Base-by-base conservation (phyloP, 1,140 invertebrate species). In the Mactra quadrangularis region DNA sequence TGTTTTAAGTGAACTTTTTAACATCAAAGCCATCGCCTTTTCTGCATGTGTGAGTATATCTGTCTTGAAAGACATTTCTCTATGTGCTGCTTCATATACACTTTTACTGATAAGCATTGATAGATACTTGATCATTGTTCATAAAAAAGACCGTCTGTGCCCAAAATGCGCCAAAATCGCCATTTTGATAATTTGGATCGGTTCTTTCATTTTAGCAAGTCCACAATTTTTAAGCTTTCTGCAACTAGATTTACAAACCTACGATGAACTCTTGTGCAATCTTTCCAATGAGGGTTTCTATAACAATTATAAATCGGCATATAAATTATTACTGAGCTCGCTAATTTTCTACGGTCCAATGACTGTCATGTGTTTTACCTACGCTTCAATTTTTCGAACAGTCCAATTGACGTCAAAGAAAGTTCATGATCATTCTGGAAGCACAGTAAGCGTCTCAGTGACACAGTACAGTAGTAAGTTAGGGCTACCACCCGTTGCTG, bases 391-490 rank as follows among this genome's bases (percentile, higher is more conserved):
- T 33, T 75, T 74, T 13, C 27, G 68, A 66, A 71, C 79, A 19
- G 79, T 82, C 17, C 68, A 75, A 27, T 38, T 41, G 35, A 64
- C 59, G 3, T 74, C 68, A 13, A 82, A 75, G 50, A 52, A 45
- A 9, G 35, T 82, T 11, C 79, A 82, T 57, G 62, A 64, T 25
- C 71, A 74, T 53, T 52, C 79, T 0, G 79, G 70, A 52, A 82
- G 79, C 50, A 17, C 55, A 15, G 33, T 82, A 0, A 82, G 70
- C 31, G 53, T 82, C 13, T 50, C 70, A n/a, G 79, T 82, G 25
- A 82, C 79, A 13, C 79, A 82, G 31, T 82, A 82, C 47, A 82
- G 70, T 47, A 74, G 79, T 59, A 72, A 82, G 52, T 38, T 82
- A 35, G 79, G 79, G 29, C 45, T 82, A n/a, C 79, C 79, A 13